Evolutionary conservation across 1,140 invertebrate species (phyloP).

Genomic region (Olivierus martensii): DNA sequence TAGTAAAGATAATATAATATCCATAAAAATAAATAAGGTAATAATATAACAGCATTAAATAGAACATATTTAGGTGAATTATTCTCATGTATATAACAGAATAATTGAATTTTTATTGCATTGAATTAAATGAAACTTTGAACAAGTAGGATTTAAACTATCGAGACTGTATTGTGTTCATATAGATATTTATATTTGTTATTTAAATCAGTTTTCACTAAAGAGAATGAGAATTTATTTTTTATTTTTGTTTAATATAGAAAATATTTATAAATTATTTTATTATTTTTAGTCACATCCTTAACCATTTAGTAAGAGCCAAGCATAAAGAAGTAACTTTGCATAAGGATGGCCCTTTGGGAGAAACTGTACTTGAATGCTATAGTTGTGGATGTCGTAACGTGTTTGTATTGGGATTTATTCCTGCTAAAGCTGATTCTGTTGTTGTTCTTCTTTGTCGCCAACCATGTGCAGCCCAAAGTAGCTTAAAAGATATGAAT

Average conservation of each 20-base stretch:
- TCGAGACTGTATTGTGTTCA: too few relatives aligned
- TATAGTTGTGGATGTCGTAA: slow-evolving; percentile 96
- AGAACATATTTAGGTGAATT: too few relatives aligned
- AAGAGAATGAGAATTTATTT: neutral
- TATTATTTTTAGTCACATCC: slow-evolving; percentile 70
- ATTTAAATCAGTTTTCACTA: slow-evolving; percentile 1
- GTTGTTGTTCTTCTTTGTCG: slow-evolving; percentile 96
- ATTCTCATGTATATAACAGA: too few relatives aligned
- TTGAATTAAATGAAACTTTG: too few relatives aligned
- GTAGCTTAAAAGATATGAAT: slow-evolving; percentile 90
- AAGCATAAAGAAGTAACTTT: slow-evolving; percentile 98
- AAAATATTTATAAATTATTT: neutral
- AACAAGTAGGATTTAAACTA: too few relatives aligned
- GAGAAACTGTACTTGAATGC: slow-evolving; percentile 95
- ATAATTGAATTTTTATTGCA: too few relatives aligned
- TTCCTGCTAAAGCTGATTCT: slow-evolving; percentile 97
- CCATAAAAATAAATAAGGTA: too few relatives aligned
- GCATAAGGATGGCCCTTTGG: slow-evolving; percentile 92
- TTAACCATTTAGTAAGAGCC: slow-evolving; percentile 94
- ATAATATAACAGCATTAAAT: too few relatives aligned
- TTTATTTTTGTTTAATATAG: slow-evolving; percentile 2
- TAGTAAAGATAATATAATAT: too few relatives aligned
- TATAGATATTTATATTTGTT: neutral
- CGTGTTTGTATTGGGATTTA: slow-evolving; percentile 96
- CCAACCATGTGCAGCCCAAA: slow-evolving; percentile 94